These are phyloP conservation scores for Scyliorhinus canicula DNA, from an alignment of 2,797 vertebrate genomes.

Conservation along the genomic window DNA sequence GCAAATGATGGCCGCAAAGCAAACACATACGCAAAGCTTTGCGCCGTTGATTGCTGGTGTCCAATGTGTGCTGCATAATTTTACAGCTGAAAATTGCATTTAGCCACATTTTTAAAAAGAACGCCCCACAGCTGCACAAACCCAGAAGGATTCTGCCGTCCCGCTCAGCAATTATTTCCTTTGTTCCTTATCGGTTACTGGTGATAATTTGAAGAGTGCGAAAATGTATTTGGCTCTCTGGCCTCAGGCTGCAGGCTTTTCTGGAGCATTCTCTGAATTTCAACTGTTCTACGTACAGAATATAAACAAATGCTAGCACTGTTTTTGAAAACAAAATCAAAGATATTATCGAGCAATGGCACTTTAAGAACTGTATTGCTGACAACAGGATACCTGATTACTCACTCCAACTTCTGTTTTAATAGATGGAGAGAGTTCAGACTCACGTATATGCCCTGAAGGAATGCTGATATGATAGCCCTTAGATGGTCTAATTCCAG, in stretches of 20 bases:
- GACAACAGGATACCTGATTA: neutral
- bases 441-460: neutral
- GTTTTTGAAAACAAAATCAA: too few species aligned
- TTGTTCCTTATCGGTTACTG: neutral
- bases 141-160: neutral
- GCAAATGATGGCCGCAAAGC: neutral
- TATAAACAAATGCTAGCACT: neutral
- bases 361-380: neutral
- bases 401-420: neutral
- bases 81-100: neutral
- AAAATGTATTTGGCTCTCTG: neutral
- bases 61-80: neutral
- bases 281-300: neutral
- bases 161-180: neutral
- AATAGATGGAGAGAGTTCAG: neutral
- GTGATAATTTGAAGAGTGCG: neutral
- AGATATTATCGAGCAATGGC: neutral
- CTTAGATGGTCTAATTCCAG: neutral
- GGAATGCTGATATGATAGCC: neutral
- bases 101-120: neutral
- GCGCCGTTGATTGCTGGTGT: neutral
- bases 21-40: neutral
- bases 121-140: neutral
- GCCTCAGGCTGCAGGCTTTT: neutral
- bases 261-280: neutral